Percentiles rank a stretch among this genome's conserved stretches.
These are phyloP conservation scores for Lochmaea crataegi DNA, from an alignment of 2,888 invertebrate species.

Conservation along the genomic window DNA sequence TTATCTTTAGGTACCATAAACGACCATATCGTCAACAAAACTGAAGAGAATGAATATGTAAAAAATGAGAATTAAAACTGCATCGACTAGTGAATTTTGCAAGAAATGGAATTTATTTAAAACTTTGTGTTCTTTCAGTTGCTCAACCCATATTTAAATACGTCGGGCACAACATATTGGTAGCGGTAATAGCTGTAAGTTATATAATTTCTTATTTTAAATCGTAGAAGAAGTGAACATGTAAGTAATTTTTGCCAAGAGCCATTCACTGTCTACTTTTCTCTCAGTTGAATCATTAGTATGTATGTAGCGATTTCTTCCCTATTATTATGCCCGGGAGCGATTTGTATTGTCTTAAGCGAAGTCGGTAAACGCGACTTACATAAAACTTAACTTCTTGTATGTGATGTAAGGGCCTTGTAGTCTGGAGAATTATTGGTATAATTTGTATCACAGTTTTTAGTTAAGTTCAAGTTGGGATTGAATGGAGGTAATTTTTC, in stretches of 20 bases:
- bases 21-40: too few relatives aligned
- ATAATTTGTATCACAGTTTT: too few relatives aligned
- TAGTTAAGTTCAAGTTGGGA: too few relatives aligned
- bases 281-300: constrained; percentile 32
- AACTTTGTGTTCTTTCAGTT: too few relatives aligned
- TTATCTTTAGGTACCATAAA: too few relatives aligned
- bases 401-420: constrained; percentile 28
- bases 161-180: neutral
- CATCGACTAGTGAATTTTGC: too few relatives aligned
- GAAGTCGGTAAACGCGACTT: constrained; percentile 40
- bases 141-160: neutral
- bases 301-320: constrained; percentile 32
- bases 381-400: constrained; percentile 43
- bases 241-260: constrained; percentile 14
- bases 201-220: neutral
- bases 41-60: too few relatives aligned
- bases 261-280: constrained; percentile 20
- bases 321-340: constrained; percentile 43
- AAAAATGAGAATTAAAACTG: too few relatives aligned
- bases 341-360: constrained; percentile 38
- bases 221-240: neutral
- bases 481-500: too few relatives aligned
- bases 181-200: neutral
- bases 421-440: constrained; percentile 5
- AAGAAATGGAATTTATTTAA: too few relatives aligned